Evolutionary conservation across 2,113 vertebrate species (phyloP).

Genomic region (Pelmatolapia mariae): DNA sequence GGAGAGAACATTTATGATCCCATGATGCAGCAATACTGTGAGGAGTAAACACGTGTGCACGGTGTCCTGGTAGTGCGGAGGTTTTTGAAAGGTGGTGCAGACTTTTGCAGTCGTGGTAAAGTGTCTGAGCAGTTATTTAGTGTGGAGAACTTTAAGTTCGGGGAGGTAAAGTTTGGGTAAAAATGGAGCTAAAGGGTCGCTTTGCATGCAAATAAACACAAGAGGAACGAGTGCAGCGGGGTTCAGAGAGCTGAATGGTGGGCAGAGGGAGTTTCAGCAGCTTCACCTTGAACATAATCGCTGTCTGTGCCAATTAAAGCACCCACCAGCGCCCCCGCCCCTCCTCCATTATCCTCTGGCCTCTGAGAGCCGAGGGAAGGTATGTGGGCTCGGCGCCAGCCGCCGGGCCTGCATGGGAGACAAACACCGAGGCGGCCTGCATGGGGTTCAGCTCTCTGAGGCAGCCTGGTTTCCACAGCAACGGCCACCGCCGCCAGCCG

Average conservation of each 20-base stretch:
- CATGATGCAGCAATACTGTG: background rate
- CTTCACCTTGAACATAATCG: background rate
- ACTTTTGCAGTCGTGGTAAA: background rate
- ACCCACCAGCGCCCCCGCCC: background rate
- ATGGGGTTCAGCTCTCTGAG: background rate
- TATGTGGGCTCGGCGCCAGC: conserved; percentile 46
- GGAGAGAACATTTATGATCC: background rate
- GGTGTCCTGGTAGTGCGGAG: background rate
- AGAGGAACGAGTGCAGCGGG: background rate
- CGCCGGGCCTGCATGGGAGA: conserved; percentile 2
- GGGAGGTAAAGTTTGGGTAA: background rate
- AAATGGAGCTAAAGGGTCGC: background rate
- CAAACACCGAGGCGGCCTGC: background rate
- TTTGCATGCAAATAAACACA: background rate
- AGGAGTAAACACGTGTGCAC: background rate
- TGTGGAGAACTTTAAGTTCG: background rate
- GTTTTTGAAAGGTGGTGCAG: background rate
- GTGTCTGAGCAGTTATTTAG: background rate
- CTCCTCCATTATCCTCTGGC: conserved; percentile 1
- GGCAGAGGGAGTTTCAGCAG: background rate
- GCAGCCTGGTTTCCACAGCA: background rate
- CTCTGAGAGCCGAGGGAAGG: background rate
- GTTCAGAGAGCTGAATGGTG: background rate
- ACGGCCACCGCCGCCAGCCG: background rate
- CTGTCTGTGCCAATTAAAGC: conserved; percentile 12